These are phyloP conservation scores for Calcarius lapponicus DNA, from an alignment of 2,797 vertebrate species.

Conservation along the genomic window DNA sequence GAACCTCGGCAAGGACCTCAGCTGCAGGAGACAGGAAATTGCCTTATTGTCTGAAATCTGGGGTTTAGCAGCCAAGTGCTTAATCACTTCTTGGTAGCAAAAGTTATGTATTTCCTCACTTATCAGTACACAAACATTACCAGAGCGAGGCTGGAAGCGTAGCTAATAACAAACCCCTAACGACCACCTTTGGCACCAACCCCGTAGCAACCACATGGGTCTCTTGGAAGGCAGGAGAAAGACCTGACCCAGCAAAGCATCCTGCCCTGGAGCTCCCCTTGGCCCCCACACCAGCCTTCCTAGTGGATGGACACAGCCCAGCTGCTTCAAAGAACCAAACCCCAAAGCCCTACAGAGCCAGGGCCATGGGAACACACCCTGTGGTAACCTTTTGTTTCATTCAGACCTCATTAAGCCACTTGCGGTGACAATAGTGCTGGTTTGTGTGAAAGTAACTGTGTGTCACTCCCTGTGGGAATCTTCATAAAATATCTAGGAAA, in stretches of 20 bases:
- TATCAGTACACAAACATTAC: slow-evolving; percentile 58
- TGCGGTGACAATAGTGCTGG: neutral
- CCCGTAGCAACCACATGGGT: neutral
- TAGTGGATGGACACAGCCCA: rapidly evolving
- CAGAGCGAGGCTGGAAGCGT: neutral
- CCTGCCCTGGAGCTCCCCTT: neutral
- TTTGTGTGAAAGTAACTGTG: neutral
- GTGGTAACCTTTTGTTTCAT: neutral
- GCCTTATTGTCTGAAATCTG: slow-evolving; percentile 57
- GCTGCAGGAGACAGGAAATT: slow-evolving; percentile 60
- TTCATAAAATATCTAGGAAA: neutral
- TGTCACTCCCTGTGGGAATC: neutral
- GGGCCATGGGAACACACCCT: rapidly evolving
- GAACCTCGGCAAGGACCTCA: slow-evolving; percentile 1
- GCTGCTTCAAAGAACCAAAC: neutral
- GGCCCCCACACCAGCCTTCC: neutral
- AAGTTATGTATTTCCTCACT: slow-evolving; percentile 56
- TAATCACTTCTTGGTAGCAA: slow-evolving; percentile 43
- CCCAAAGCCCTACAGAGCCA: neutral
- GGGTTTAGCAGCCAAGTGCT: slow-evolving; percentile 46
- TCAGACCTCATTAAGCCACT: slow-evolving; percentile 14
- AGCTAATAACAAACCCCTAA: neutral
- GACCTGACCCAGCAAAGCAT: rapidly evolving
- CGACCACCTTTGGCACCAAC: neutral
- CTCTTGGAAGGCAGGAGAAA: neutral